Evolutionary conservation across 2,888 invertebrate species (phyloP), one percentile per base, ranked within the genome.

Genomic region (Apodemia hepburni): DNA sequence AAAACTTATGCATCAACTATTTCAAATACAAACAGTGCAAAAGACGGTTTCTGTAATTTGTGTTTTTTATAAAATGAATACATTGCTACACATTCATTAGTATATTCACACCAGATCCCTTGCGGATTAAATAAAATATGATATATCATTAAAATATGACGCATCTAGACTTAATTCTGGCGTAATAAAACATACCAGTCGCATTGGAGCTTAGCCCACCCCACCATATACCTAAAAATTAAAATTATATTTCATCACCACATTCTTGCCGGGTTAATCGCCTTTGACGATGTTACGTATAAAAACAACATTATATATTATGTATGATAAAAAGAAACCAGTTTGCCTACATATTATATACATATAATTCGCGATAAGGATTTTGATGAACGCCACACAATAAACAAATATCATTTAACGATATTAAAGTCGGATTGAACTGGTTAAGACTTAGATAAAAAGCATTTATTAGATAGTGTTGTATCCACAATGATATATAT

Each of bases 371-470:
- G n/a, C 49, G 49, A 49, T 49, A 49, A 49, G 6, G 1, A 22
- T 54, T 54, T 51, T 51, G 51, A 51, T 22, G 22, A 12, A 22
- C 22, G 51, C 22, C 11, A 51, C 18, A 22, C 12, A 18, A 22
- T 51, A 33, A 22, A 22, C 18, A 51, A 11, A 51, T 51, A 51
- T 51, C 51, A 51, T 51, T 22, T 22, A 51, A 51, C 18, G 51
- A 51, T 9, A 51, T 27, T 54, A 54, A 54, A 54, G 54, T 54
- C 22, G 15, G 54, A 27, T 54, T 22, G 27, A 54, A 54, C 54
- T 15, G 22, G 54, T 54, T 54, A 27, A 6, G 22, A 27, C 27
- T 27, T 15, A 54, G 54, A 54, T 54, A 54, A 54, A 54, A 54
- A 11, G 12, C 12, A 54, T 54, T 15, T 22, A 22, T 54, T 15